These are phyloP conservation scores for Frankliniella fusca DNA, from an alignment of 2,888 invertebrate genomes.

Conservation along the genomic window DNA sequence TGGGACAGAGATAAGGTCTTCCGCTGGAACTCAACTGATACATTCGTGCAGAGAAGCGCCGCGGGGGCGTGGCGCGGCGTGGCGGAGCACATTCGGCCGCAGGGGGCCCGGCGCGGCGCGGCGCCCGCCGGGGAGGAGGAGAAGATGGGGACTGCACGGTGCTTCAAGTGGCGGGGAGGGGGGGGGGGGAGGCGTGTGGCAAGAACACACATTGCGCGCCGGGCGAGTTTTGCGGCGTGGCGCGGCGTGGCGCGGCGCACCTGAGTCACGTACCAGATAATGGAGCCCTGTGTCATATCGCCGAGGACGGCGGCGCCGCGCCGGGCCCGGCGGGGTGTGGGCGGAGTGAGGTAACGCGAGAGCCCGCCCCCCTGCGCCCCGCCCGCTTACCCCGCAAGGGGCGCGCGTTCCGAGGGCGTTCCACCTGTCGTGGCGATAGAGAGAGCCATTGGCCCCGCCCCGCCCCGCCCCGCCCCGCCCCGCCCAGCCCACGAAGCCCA, in stretches of 20 bases:
- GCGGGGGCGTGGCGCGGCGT: constrained; percentile 3
- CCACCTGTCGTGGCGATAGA: constrained; percentile 4
- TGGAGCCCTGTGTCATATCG: constrained; percentile 9
- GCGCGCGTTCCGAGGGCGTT: not conserved
- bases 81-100: not conserved
- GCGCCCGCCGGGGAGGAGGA: not conserved
- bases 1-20: constrained; percentile 10
- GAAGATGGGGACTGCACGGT: not conserved
- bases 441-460: constrained; percentile 7
- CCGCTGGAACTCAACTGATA: not conserved
- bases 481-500: not conserved
- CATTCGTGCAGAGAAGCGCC: constrained; percentile 6
- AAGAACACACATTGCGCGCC: constrained; percentile 5
- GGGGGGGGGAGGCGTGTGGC: not conserved
- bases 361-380: not conserved
- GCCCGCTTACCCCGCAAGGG: not conserved
- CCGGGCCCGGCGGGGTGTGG: not conserved
- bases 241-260: not conserved
- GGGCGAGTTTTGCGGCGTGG: not conserved
- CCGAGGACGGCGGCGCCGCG: not conserved
- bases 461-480: constrained; percentile 1
- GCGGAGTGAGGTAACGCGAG: not conserved
- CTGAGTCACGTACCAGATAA: constrained; percentile 22
- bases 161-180: not conserved
- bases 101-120: not conserved